Conservation (phyloP, 2,797 vertebrate genomes). For the Emydoidea blandingii region DNA sequence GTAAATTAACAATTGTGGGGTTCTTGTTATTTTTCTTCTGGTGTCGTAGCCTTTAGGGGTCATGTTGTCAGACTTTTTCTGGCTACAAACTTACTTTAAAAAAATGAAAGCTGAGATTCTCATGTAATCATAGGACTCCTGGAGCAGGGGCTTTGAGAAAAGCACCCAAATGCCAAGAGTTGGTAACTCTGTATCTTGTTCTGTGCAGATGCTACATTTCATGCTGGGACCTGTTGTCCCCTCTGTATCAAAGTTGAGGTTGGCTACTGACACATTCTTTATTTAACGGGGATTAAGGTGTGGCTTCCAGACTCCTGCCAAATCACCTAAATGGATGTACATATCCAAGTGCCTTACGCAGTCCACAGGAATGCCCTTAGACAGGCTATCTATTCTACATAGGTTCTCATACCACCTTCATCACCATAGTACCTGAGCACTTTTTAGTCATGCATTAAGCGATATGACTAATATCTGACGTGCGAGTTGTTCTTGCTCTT, state of each 20-base stretch:
- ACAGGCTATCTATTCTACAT: not conserved
- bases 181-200: not conserved
- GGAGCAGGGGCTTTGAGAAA: not conserved
- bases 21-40: not conserved
- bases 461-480: not conserved
- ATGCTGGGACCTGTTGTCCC: not conserved
- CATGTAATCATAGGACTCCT: not conserved
- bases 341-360: not conserved
- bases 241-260: not conserved
- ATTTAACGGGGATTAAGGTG: not conserved
- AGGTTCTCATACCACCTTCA: not conserved
- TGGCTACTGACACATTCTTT: not conserved
- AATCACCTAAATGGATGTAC: not conserved
- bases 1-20: not conserved
- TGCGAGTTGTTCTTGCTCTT: not conserved
- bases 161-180: not conserved
- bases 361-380: not conserved
- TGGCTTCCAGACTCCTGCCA: not conserved
- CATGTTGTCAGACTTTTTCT: not conserved
- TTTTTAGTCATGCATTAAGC: not conserved
- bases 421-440: not conserved
- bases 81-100: not conserved
- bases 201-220: not conserved
- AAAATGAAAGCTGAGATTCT: not conserved
- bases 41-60: not conserved